A percentile compares a stretch with the other conserved stretches of the same genome.
These are phyloP conservation scores for Drosophila barbarae DNA, from an alignment of 2,888 invertebrate species.

Conservation along the genomic window DNA sequence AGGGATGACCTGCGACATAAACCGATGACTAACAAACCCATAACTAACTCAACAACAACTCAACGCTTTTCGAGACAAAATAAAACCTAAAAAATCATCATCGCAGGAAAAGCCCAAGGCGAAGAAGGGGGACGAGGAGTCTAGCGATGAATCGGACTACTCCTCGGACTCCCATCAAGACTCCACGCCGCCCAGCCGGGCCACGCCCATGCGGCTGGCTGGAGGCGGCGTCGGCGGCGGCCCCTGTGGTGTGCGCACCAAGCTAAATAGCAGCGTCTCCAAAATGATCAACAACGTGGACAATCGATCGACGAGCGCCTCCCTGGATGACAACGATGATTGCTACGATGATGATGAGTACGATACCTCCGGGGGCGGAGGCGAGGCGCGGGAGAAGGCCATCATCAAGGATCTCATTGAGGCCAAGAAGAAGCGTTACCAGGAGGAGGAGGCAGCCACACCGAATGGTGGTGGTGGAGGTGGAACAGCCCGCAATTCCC, in stretches of 20 bases:
- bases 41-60: constrained; percentile 6
- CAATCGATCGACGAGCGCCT: constrained; percentile 74
- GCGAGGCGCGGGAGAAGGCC: constrained; percentile 37
- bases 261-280: constrained; percentile 62
- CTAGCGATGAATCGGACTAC: constrained; percentile 76
- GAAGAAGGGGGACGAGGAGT: constrained; percentile 55
- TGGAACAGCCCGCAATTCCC: constrained; percentile 18
- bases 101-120: constrained; percentile 46
- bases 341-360: constrained; percentile 66
- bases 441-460: constrained; percentile 22
- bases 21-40: background rate
- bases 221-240: constrained; percentile 29
- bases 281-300: constrained; percentile 67
- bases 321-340: constrained; percentile 75
- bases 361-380: constrained; percentile 51
- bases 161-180: constrained; percentile 76
- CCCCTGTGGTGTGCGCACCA: constrained; percentile 21
- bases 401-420: constrained; percentile 53
- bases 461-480: background rate
- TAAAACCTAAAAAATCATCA: constrained; percentile 15
- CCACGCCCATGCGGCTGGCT: constrained; percentile 40
- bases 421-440: constrained; percentile 40
- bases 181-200: constrained; percentile 64
- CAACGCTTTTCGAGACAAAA: background rate
- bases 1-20: background rate